These are phyloP conservation scores for Scaptomyza parva DNA, from an alignment of 2,888 invertebrate species.

Conservation along the genomic window DNA sequence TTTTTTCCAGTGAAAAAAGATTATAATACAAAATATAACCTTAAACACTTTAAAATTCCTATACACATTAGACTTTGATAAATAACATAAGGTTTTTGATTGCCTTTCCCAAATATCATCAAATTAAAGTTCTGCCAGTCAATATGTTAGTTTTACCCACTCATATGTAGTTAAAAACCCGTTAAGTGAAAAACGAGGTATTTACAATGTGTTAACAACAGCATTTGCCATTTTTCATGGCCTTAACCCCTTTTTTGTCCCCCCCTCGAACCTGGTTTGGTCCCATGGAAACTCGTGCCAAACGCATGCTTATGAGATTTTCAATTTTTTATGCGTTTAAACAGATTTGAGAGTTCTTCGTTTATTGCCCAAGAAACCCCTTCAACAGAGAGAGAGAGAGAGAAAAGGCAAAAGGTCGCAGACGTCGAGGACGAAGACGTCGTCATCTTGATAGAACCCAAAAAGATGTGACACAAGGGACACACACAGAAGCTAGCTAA, in stretches of 20 bases:
- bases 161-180: conserved; percentile 59
- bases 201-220: conserved; percentile 83
- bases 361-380: conserved; percentile 67
- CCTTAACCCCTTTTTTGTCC: conserved; percentile 47
- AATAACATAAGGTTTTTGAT: no score
- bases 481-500: conserved; percentile 64
- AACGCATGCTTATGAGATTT: conserved; percentile 82
- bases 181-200: conserved; percentile 83
- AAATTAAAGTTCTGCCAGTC: background rate
- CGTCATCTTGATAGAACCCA: conserved; percentile 73
- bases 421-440: conserved; percentile 42
- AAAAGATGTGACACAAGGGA: conserved; percentile 78
- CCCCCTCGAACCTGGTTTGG: background rate
- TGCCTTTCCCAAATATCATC: background rate
- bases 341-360: conserved; percentile 70
- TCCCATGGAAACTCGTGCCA: conserved; percentile 70
- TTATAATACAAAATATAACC: no score
- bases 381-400: no score
- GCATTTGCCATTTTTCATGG: conserved; percentile 75
- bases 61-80: no score
- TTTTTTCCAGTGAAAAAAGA: no score
- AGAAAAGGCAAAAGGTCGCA: conserved; percentile 57
- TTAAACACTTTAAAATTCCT: no score
- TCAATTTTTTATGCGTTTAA: conserved; percentile 82
- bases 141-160: background rate